Conservation (phyloP, 2,113 vertebrate species). For the Motacilla alba region DNA sequence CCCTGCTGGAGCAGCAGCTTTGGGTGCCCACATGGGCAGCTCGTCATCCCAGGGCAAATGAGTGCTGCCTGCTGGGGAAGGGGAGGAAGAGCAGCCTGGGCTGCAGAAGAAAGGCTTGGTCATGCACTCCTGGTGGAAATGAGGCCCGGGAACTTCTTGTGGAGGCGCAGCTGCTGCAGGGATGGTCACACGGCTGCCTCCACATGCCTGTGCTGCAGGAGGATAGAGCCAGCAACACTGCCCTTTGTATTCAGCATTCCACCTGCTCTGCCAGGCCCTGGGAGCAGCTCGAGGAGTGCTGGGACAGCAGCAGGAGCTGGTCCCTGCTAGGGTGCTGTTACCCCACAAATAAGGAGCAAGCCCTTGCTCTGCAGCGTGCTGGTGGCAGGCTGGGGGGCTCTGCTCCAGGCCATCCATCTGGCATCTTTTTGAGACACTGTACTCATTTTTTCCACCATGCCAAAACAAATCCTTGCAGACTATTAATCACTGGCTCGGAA, state of each 20-base stretch:
- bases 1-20: accelerated
- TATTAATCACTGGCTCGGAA: slow-evolving; percentile 50
- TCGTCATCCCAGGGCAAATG: accelerated
- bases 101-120: background rate
- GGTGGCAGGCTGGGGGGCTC: background rate
- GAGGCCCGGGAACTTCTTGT: background rate
- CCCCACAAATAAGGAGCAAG: background rate
- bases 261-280: accelerated
- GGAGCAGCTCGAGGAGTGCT: background rate
- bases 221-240: accelerated
- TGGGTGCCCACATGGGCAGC: accelerated
- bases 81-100: background rate
- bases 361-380: background rate
- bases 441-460: background rate
- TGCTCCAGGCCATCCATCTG: slow-evolving; percentile 24
- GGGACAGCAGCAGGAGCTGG: background rate
- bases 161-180: background rate
- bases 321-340: background rate
- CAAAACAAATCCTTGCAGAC: slow-evolving; percentile 50
- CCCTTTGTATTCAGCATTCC: too few relatives aligned
- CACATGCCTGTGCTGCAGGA: accelerated
- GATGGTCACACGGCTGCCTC: background rate
- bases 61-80: background rate
- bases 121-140: background rate
- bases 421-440: background rate